phyloP scores from a whole-genome alignment of 1,140 invertebrate species.

The Planococcus citri region DNA sequence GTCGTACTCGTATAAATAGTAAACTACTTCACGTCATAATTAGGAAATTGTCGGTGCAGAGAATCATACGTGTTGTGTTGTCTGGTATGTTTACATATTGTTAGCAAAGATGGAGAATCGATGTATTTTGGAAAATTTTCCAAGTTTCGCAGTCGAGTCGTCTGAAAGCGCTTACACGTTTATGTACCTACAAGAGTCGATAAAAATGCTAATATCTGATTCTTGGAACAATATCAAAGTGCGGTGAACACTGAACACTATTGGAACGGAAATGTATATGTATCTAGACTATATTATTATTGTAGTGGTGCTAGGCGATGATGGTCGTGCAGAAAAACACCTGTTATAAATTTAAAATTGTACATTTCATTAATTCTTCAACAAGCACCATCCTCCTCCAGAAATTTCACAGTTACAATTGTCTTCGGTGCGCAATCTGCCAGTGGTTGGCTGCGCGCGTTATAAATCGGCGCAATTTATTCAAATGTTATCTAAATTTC shows the following conservation, averaged over 20 bases:
- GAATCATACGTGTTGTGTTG: no score
- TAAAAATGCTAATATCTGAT: not conserved
- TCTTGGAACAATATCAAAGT: slow-evolving; percentile 4
- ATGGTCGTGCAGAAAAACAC: not conserved
- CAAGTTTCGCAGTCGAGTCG: no score
- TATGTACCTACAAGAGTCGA: not conserved
- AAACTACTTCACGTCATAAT: no score
- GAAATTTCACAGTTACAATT: not conserved
- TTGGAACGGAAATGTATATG: not conserved
- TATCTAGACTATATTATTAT: no score
- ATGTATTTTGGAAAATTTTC: no score
- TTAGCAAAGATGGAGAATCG: no score
- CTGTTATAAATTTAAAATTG: slow-evolving; percentile 8
- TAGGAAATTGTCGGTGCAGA: no score
- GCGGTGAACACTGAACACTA: not conserved
- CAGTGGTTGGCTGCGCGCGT: not conserved
- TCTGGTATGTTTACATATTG: no score
- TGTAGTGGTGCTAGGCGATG: no score
- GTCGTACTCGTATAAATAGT: no score
- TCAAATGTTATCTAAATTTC: slow-evolving; percentile 8
- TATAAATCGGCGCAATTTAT: not conserved
- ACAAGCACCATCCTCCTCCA: not conserved
- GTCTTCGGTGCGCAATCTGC: not conserved
- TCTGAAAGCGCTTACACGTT: no score
- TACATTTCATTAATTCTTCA: not conserved